Evolutionary conservation across 1,140 invertebrate genomes (phyloP), one percentile per base, ranked within the genome.

Genomic region (Pteromalus puparum): DNA sequence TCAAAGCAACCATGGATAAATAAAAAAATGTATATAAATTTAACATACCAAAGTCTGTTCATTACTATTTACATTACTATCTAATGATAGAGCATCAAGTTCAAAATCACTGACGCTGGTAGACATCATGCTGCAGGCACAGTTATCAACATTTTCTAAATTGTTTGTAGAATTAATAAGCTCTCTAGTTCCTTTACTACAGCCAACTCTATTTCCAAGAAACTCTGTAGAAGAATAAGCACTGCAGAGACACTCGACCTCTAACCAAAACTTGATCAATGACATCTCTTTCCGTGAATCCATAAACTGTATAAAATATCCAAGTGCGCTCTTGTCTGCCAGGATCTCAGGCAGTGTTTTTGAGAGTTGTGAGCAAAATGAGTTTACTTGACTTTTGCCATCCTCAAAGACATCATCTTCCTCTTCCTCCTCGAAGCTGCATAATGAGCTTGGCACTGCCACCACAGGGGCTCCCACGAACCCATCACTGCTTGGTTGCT

Each of bases 221-320:
- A 76, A 88, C 61, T 85, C 78, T 78, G 84, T 24, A 38, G 53
- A 76, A n/a, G 28, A 65, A 24, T 82, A 86, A 28, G 89, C 85
- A 74, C 91, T 89, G 81, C 93, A 92, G 74, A 97, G 95, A 88
- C 95, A 96, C 86, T 96, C 95, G 21, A 96, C 95, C 90, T 97
- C 96, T 81, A 96, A 89, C 95, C 95, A 97, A 90, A 96, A 97
- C 89, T 95, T 95, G 2, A 97, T 94, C 12, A 95, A 91, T 2
- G 93, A 86, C 21, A 95, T 88, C 2, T 91, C 92, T 85, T 95
- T 94, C 34, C 92, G 92, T 0, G 94, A 92, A 46, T 97, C 96
- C 93, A 97, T 94, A 90, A 94, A 97, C 86, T 97, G 95, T 46
- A 97, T 95, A 88, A 97, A 96, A 88, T 95, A 96, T 10, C 94